phyloP scores from a whole-genome alignment of 2,797 vertebrate species.

The Clangula hyemalis region DNA sequence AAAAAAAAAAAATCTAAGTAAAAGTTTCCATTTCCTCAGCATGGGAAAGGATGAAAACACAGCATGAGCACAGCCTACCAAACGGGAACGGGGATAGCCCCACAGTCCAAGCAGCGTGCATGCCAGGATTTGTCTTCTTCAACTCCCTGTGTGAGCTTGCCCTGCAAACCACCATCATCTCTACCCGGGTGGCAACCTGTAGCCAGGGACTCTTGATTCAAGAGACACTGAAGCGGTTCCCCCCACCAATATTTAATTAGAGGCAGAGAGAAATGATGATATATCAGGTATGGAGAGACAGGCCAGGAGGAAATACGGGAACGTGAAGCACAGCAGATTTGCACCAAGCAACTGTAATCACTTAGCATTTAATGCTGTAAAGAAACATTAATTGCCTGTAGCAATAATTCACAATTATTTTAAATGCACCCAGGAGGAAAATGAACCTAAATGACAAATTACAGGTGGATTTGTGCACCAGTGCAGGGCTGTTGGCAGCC shows the following conservation, averaged over 20 bases:
- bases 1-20: neutral
- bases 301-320: neutral
- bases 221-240: neutral
- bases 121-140: neutral
- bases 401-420: constrained; percentile 64
- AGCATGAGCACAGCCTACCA: neutral
- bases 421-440: constrained; percentile 58
- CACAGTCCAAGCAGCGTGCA: fast-evolving
- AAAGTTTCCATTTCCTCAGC: neutral
- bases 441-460: constrained; percentile 65
- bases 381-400: constrained; percentile 54
- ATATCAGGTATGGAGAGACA: neutral
- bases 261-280: constrained; percentile 4
- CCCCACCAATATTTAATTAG: neutral
- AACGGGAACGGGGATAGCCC: neutral
- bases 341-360: constrained; percentile 14
- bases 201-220: neutral
- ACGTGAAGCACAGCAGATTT: neutral
- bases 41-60: neutral
- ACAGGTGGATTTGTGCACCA: constrained; percentile 4
- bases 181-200: neutral
- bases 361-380: constrained; percentile 50
- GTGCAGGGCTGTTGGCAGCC: neutral
- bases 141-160: neutral
- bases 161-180: neutral